Evolutionary conservation across 92 coral and sea anemone species (phyloP).

Genomic region (Phymanthus crucifer): DNA sequence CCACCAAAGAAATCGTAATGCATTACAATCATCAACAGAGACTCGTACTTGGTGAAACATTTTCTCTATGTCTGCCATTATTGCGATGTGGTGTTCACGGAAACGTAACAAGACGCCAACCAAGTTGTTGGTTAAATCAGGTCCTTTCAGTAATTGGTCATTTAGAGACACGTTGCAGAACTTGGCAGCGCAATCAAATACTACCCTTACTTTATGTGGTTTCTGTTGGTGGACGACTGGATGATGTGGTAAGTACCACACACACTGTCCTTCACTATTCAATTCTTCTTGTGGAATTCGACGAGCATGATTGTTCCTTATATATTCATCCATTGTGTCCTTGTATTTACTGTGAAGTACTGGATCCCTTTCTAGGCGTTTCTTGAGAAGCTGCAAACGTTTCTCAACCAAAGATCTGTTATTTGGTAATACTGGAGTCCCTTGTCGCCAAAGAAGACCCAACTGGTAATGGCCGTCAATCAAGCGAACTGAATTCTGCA

Average conservation of each 20-base stretch:
- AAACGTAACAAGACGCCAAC: constrained; percentile 53
- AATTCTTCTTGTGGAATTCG: constrained; percentile 27
- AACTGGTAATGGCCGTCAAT: constrained; percentile 56
- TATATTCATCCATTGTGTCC: constrained; percentile 37
- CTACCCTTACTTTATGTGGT: constrained; percentile 54
- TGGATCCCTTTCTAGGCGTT: constrained; percentile 34
- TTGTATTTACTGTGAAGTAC: constrained; percentile 38
- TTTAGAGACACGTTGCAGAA: constrained; percentile 40
- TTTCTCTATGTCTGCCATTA: not conserved
- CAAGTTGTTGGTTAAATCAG: constrained; percentile 45
- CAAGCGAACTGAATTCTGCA: constrained; percentile 37
- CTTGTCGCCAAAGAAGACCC: constrained; percentile 45
- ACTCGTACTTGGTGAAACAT: not conserved
- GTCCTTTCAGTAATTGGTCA: constrained; percentile 57
- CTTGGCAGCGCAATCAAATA: constrained; percentile 59
- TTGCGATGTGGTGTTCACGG: constrained; percentile 41
- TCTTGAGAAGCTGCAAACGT: constrained; percentile 33
- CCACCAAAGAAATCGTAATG: not conserved
- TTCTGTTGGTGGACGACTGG: constrained; percentile 57
- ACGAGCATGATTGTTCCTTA: constrained; percentile 46
- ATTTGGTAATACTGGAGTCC: constrained; percentile 27
- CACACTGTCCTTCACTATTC: not conserved
- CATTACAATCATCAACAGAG: not conserved
- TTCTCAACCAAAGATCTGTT: constrained; percentile 38
- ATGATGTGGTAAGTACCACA: constrained; percentile 66